Percentiles rank a stretch among this genome's conserved stretches.
These are phyloP conservation scores for Nesidiocoris tenuis DNA, from an alignment of 2,888 invertebrate species.

Conservation along the genomic window DNA sequence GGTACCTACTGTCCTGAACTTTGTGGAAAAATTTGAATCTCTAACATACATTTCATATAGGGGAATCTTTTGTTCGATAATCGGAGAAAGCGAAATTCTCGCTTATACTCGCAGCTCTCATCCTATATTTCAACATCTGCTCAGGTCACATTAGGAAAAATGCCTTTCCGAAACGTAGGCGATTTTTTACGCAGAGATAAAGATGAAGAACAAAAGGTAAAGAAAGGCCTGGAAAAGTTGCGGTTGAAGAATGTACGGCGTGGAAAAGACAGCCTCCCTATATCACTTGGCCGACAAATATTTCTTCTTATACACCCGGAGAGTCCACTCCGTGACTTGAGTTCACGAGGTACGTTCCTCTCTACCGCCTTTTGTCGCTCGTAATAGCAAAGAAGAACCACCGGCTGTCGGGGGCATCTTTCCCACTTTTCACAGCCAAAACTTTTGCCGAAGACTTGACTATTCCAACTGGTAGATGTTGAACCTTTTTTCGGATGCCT, in stretches of 20 bases:
- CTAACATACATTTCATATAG: no score
- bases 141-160: no score
- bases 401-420: conserved; percentile 14
- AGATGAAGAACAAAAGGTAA: neutral
- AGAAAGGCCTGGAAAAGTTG: neutral
- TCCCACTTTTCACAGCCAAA: neutral
- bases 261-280: conserved; percentile 29
- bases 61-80: no score
- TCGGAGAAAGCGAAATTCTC: no score
- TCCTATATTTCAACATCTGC: no score
- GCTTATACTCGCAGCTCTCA: no score
- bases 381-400: conserved; percentile 20
- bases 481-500: neutral
- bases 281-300: conserved; percentile 35
- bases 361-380: conserved; percentile 30
- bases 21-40: no score
- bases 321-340: conserved; percentile 37
- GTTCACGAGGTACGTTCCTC: conserved; percentile 7
- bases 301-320: conserved; percentile 32
- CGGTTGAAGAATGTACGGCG: conserved; percentile 2
- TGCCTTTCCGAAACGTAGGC: neutral
- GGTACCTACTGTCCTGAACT: no score
- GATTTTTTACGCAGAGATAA: neutral
- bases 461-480: neutral
- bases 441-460: neutral